phyloP scores from a whole-genome alignment of 2,113 vertebrate genomes.

The Diadophis punctatus region DNA sequence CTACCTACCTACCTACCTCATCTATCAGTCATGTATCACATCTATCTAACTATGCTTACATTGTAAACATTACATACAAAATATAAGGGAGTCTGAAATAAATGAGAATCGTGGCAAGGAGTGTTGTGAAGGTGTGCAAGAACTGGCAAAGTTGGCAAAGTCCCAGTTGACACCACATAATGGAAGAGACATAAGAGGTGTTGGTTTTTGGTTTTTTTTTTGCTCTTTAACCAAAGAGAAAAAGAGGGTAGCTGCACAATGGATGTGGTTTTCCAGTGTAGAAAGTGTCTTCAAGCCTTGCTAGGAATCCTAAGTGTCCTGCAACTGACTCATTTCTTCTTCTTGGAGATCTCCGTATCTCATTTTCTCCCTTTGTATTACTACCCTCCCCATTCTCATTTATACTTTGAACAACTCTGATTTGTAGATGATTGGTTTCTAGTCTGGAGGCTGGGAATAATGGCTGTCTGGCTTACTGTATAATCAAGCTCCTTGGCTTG shows the following conservation, averaged over 20 bases:
- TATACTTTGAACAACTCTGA: neutral
- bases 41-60: no score
- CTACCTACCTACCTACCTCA: no score
- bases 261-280: neutral
- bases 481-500: neutral
- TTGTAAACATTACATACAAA: no score
- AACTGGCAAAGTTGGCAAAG: neutral
- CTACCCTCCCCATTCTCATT: neutral
- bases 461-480: neutral
- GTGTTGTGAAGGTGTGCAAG: neutral
- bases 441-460: neutral
- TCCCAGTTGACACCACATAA: neutral
- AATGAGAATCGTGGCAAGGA: neutral
- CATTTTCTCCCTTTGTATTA: neutral
- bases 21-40: no score
- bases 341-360: neutral
- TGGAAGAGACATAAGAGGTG: neutral
- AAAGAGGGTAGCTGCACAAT: neutral
- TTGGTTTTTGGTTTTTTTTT: no score
- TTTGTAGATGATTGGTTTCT: neutral
- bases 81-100: no score
- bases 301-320: neutral
- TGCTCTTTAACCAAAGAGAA: neutral
- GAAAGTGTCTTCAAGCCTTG: neutral
- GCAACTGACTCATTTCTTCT: neutral